These are phyloP conservation scores for Anastatus disparis DNA, from an alignment of 1,140 invertebrate species.

Conservation along the genomic window DNA sequence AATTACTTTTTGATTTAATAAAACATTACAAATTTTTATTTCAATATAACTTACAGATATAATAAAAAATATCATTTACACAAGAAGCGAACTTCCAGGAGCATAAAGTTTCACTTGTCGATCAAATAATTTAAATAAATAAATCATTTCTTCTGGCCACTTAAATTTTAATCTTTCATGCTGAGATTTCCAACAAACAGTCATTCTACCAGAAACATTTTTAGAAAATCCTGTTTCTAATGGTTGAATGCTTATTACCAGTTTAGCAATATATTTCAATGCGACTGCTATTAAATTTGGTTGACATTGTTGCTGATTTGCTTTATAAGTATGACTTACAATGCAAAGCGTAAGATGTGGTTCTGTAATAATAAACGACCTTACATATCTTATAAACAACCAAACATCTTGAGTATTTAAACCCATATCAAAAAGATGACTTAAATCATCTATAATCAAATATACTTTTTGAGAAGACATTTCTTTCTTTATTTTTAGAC, in stretches of 20 bases:
- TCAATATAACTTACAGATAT: not conserved
- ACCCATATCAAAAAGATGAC: constrained; percentile 74
- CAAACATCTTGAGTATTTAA: constrained; percentile 68
- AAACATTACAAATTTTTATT: too few relatives aligned
- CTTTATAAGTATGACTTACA: constrained; percentile 66
- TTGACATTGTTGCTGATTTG: constrained; percentile 62
- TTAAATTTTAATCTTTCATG: constrained; percentile 62
- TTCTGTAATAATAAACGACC: constrained; percentile 45
- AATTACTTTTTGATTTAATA: too few relatives aligned
- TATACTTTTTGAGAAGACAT: constrained; percentile 52
- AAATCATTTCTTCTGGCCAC: constrained; percentile 62
- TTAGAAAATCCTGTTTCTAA: constrained; percentile 75
- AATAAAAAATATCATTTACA: constrained; percentile 16
- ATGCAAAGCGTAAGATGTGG: constrained; percentile 65
- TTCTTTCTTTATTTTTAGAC: constrained; percentile 49
- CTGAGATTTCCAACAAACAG: constrained; percentile 65
- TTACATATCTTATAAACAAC: constrained; percentile 67
- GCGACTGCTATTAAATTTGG: constrained; percentile 67
- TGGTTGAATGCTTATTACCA: constrained; percentile 72
- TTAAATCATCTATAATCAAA: constrained; percentile 77
- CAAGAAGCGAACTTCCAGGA: constrained; percentile 65
- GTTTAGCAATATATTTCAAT: constrained; percentile 72
- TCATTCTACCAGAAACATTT: constrained; percentile 76
- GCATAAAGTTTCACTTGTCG: constrained; percentile 76
- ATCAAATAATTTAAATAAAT: constrained; percentile 78